Conservation (phyloP, 2,113 vertebrate genomes). For the Paedocypris sp. region DNA sequence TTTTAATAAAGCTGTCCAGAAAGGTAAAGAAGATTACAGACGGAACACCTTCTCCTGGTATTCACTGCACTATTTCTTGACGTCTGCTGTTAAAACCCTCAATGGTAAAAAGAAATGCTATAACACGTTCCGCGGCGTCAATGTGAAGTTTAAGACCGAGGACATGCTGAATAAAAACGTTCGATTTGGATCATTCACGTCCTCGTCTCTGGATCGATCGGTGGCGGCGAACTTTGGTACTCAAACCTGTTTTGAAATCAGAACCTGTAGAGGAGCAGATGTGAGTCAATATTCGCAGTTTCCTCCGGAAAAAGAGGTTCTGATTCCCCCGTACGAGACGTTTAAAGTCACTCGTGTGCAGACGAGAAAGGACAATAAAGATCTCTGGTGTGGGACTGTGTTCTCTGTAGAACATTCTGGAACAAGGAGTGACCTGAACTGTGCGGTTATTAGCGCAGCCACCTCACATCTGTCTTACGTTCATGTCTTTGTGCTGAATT, state of each 20-base stretch:
- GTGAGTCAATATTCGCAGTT: background rate
- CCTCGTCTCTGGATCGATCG: background rate
- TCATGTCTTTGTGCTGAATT: too few relatives aligned
- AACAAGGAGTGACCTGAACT: background rate
- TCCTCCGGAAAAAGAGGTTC: too few relatives aligned
- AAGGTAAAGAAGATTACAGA: background rate
- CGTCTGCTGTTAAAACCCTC: background rate
- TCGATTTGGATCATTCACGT: background rate
- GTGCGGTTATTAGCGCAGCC: too few relatives aligned
- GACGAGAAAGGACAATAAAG: background rate
- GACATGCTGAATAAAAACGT: background rate
- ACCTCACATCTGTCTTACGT: too few relatives aligned
- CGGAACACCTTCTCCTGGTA: background rate
- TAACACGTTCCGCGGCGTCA: background rate
- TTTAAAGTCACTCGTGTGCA: background rate
- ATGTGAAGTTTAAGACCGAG: background rate
- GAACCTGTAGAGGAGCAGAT: background rate
- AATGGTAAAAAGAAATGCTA: background rate
- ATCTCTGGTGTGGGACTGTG: background rate
- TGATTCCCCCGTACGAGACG: too few relatives aligned
- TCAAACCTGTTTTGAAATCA: background rate
- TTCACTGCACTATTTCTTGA: background rate
- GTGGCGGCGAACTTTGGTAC: background rate
- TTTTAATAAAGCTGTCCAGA: background rate
- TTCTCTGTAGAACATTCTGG: background rate